phyloP scores from a whole-genome alignment of 2,888 invertebrate genomes.

The Synanthedon formicaeformis region DNA sequence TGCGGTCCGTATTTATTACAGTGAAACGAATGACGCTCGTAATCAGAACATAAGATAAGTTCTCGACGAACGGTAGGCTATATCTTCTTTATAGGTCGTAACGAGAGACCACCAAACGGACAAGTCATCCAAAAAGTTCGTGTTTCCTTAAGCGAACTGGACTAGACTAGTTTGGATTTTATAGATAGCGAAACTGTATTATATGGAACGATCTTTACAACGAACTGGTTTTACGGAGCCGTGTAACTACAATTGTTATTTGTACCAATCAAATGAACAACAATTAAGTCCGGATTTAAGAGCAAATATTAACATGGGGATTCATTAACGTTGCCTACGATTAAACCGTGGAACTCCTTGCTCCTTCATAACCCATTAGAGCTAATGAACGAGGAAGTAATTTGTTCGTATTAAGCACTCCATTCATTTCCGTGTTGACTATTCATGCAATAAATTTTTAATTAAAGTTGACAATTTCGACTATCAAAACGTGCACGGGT shows the following conservation, averaged over 20 bases:
- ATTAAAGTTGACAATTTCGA: slow-evolving; percentile 21
- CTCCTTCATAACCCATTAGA: background rate
- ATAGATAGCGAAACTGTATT: background rate
- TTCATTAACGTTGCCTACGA: background rate
- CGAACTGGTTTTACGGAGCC: background rate
- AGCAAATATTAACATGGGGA: background rate
- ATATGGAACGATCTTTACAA: background rate
- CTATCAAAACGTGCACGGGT: slow-evolving; percentile 9
- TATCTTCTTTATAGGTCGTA: slow-evolving; percentile 17
- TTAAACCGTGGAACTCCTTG: background rate
- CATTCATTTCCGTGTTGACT: background rate
- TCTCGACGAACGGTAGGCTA: slow-evolving; percentile 9
- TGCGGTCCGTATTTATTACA: slow-evolving; percentile 10
- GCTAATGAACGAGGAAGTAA: slow-evolving; percentile 9
- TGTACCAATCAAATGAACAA: background rate
- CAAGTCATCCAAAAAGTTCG: slow-evolving; percentile 8
- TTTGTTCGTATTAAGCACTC: slow-evolving; percentile 10
- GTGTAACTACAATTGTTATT: background rate
- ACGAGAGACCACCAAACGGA: slow-evolving; percentile 5
- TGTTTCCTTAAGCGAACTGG: slow-evolving; percentile 12
- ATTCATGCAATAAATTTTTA: slow-evolving; percentile 15
- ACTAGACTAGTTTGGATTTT: background rate
- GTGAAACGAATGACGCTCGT: slow-evolving; percentile 13
- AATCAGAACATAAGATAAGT: slow-evolving; percentile 14
- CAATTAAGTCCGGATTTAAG: background rate